Conservation (phyloP, 1,140 invertebrate genomes). For the Metaphire vulgaris region DNA sequence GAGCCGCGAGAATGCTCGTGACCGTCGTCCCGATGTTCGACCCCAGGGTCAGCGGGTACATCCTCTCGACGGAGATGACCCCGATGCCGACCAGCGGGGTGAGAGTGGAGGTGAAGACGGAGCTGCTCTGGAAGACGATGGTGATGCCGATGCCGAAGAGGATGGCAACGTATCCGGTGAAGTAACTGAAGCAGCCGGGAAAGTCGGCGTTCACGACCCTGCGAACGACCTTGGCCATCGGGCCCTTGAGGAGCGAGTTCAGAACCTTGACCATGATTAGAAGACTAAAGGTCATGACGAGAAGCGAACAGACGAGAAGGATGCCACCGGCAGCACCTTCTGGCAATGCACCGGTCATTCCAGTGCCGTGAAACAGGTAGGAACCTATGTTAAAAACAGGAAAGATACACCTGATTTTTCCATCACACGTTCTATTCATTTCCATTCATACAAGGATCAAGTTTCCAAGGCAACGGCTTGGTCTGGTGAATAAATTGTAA, state of each 20-base stretch:
- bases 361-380: constrained; percentile 16
- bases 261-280: constrained; percentile 54
- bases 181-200: constrained; percentile 45
- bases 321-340: constrained; percentile 10
- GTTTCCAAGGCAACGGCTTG: not conserved
- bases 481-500: not conserved
- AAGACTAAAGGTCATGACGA: constrained; percentile 52
- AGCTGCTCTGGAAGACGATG: constrained; percentile 57
- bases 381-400: not conserved
- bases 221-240: constrained; percentile 52
- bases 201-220: constrained; percentile 54
- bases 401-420: too few species aligned
- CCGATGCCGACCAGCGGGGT: constrained; percentile 58
- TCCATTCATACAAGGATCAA: too few species aligned
- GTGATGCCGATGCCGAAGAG: constrained; percentile 55
- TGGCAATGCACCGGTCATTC: not conserved
- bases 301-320: constrained; percentile 41
- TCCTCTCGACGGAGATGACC: constrained; percentile 55
- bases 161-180: constrained; percentile 57
- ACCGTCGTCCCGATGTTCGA: constrained; percentile 59
- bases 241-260: constrained; percentile 47
- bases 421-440: too few species aligned
- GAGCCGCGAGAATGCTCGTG: constrained; percentile 53
- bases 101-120: constrained; percentile 59
- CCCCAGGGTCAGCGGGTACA: constrained; percentile 57